Base-by-base conservation (phyloP, 2,888 invertebrate species). In the Plebejus melissa region DNA sequence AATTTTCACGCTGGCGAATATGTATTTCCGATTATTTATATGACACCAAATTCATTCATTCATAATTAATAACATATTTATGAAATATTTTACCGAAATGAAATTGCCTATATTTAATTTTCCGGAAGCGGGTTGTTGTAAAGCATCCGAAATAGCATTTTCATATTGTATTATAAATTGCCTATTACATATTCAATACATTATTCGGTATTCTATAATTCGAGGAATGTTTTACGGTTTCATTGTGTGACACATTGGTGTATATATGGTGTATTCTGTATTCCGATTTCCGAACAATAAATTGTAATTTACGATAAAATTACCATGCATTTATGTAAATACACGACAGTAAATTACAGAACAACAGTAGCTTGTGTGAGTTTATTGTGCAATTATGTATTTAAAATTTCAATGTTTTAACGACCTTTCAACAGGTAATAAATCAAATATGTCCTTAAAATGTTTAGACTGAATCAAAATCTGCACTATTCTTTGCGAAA, bases 301-400 rank as follows among this genome's bases (percentile, higher is more conserved):
- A 28, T 60, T 60, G 3, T 28, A 32, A 36, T 60, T 60, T 13
- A 32, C 32, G 65, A 65, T 36, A 32, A 13, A 65, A 65, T 69
- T 38, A 69, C 38, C 41, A 41, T 41, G n/a, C 41, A 60, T 74
- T 60, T 74, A 32, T 65, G 65, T 65, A 32, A 65, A 36, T 58
- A 41, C 41, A 60, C 41, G 82, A 82, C 79, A 79, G 77, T 70
- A 41, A 38, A 41, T 70, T 22, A 70, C n/a, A 41, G 41, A 70
- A 41, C n/a, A 41, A 41, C 22, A n/a, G 41, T 41, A 41, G 70
- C 41, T 70, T 41, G 70, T 38, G 69, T 41, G 69, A 41, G n/a
- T 9, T n/a, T n/a, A 70, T 41, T 69, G n/a, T 38, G n/a, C 22
- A 70, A 70, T 70, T 70, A 7, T n/a, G 41, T 41, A 22, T 70